These are phyloP conservation scores for Asobara japonica DNA, from an alignment of 1,140 invertebrate species.

Conservation along the genomic window DNA sequence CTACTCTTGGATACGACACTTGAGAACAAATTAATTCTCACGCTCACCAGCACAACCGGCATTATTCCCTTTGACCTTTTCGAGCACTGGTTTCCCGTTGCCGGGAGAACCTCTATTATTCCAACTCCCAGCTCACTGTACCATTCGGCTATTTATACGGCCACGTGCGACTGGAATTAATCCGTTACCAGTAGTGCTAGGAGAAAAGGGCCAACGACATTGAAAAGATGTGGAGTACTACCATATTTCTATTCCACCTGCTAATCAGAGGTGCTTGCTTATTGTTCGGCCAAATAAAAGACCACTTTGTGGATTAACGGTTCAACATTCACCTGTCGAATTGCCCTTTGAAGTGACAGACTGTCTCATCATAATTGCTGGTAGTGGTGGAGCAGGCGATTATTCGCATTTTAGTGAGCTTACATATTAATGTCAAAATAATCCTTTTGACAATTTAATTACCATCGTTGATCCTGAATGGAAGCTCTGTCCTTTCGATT, in stretches of 20 bases:
- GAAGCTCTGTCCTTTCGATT: too few relatives aligned
- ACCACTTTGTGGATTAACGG: neutral
- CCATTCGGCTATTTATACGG: conserved; percentile 28
- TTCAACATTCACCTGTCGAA: conserved; percentile 10
- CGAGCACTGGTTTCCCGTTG: neutral
- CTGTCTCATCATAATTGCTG: neutral
- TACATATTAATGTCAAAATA: neutral
- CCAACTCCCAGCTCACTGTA: conserved; percentile 4
- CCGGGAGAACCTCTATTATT: conserved; percentile 29
- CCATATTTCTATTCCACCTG: neutral
- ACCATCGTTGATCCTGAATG: too few relatives aligned
- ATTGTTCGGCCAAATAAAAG: neutral
- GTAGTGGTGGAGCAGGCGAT: neutral
- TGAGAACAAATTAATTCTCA: conserved; percentile 38
- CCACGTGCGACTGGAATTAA: conserved; percentile 28
- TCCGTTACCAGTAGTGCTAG: neutral
- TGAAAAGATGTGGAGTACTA: neutral
- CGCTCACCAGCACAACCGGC: conserved; percentile 33
- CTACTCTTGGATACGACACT: conserved; percentile 12
- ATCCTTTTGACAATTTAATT: neutral
- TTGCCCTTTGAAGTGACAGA: neutral
- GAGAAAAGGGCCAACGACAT: neutral
- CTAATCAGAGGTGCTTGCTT: neutral
- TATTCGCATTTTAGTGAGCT: neutral
- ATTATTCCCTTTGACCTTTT: conserved; percentile 37